Conservation (phyloP, 2,113 vertebrate genomes). For the Nycticebus coucang region DNA sequence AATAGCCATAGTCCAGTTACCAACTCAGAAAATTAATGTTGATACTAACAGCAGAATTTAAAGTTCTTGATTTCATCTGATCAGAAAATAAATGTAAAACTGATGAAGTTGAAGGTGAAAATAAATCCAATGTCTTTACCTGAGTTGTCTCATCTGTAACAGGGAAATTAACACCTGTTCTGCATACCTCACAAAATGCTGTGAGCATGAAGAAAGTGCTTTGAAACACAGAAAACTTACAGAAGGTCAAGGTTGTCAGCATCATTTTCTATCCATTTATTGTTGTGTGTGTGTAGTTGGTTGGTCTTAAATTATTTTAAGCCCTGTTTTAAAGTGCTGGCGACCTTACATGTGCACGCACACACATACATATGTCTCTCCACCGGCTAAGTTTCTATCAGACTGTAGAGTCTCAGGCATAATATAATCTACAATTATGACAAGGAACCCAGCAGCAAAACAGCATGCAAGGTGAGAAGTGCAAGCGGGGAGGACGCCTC, state of each 20-base stretch:
- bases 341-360: neutral
- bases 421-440: neutral
- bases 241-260: neutral
- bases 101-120: neutral
- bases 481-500: accelerated
- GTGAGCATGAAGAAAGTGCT: neutral
- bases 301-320: neutral
- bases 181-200: neutral
- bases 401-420: neutral
- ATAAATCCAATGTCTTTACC: neutral
- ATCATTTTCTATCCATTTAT: neutral
- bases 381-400: neutral
- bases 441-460: neutral
- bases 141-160: neutral
- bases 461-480: neutral
- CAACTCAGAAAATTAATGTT: neutral
- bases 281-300: neutral
- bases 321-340: neutral
- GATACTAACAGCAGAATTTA: conserved; percentile 8
- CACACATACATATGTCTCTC: neutral
- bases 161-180: neutral
- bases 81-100: neutral
- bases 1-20: neutral
- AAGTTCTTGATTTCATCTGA: neutral
- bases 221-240: neutral